Conservation (phyloP, 2,888 invertebrate genomes). For the Pardosa pseudoannulata region DNA sequence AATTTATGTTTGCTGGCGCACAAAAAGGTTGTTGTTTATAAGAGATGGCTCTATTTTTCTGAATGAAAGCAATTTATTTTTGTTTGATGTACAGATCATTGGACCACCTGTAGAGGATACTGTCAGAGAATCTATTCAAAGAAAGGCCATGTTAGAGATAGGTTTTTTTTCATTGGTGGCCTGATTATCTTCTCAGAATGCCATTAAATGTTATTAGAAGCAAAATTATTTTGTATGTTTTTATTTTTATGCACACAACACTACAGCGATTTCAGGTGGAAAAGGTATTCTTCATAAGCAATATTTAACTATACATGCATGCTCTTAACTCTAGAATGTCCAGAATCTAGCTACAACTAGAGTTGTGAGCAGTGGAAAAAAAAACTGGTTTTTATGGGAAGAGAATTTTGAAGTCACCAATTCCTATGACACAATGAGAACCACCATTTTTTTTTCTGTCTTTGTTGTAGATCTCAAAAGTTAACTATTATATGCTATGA, state of each 20-base stretch:
- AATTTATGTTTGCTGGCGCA: conserved; percentile 68
- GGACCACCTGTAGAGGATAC: conserved; percentile 71
- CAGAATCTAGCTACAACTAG: too few species aligned
- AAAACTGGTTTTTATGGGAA: too few species aligned
- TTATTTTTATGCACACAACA: not conserved
- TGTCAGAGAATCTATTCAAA: conserved; percentile 37
- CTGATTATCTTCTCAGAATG: conserved; percentile 70
- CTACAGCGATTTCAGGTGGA: too few species aligned
- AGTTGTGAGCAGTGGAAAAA: too few species aligned
- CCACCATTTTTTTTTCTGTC: too few species aligned
- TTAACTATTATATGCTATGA: too few species aligned
- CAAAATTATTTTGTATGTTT: conserved; percentile 32
- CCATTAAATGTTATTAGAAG: conserved; percentile 72
- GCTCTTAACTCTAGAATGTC: too few species aligned
- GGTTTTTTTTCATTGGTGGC: conserved; percentile 62
- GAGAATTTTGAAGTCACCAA: too few species aligned
- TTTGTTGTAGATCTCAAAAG: too few species aligned
- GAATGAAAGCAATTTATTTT: conserved; percentile 72
- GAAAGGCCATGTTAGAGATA: conserved; percentile 69
- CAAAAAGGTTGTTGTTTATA: conserved; percentile 72
- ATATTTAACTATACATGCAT: too few species aligned
- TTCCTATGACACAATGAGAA: too few species aligned
- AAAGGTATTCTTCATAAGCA: too few species aligned
- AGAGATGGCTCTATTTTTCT: conserved; percentile 71
- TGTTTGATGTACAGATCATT: conserved; percentile 70